Conservation (phyloP, 1,140 invertebrate species). For the Microplitis mediator region DNA sequence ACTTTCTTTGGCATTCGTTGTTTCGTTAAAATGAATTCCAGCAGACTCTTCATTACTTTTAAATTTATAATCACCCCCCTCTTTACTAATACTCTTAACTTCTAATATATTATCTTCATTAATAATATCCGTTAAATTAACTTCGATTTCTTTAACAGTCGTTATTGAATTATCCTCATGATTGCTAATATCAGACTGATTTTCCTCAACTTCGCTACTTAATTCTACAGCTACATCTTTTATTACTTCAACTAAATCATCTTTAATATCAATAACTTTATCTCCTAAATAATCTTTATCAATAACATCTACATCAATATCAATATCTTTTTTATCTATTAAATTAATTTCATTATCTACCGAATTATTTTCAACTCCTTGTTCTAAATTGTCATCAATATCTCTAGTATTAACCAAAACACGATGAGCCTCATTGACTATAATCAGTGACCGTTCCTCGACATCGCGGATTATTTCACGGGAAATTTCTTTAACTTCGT, state of each 20-base stretch:
- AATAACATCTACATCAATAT: not conserved
- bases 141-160: not conserved
- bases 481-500: too few relatives aligned
- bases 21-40: not conserved
- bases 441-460: too few relatives aligned
- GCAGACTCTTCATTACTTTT: not conserved
- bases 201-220: not conserved
- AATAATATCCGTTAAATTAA: not conserved
- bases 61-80: not conserved
- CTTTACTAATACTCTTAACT: not conserved
- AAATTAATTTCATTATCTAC: not conserved
- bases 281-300: not conserved
- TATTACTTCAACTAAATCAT: not conserved
- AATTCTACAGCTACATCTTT: not conserved
- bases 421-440: too few relatives aligned
- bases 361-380: not conserved
- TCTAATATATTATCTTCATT: not conserved
- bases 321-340: not conserved
- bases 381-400: not conserved
- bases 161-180: not conserved
- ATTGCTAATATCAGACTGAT: not conserved
- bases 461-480: too few relatives aligned
- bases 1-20: not conserved
- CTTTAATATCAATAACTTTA: not conserved
- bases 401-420: not conserved